Base-by-base conservation (phyloP, 1,140 invertebrate species). In the Penaeus indicus region DNA sequence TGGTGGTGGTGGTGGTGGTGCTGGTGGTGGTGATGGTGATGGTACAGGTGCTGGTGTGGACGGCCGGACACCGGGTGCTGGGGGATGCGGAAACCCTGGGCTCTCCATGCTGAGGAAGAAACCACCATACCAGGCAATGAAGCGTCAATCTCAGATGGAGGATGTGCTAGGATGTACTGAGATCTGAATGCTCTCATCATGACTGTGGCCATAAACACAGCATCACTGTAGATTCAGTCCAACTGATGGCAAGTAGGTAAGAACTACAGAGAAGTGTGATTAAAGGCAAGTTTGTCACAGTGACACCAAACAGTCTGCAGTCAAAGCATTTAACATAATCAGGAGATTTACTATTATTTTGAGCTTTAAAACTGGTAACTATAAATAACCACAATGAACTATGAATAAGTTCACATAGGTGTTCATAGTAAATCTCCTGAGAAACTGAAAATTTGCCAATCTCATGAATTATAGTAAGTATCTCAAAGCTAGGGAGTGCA, bases 71-170 rank as follows among this genome's bases (percentile, higher is more conserved):
- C 81, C 86, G 60, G 84, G 75, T 84, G 82, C 78, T 84, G 86
- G 89, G 89, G 91, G 85, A 82, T 89, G 72, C 32, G 90, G 91
- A 86, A 90, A 90, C 84, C 92, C 91, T 75, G 91, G 87, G 86
- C 91, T 91, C 47, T 90, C 91, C 90, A 91, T 91, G 60, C 92
- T 91, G 86, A 90, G 91, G 75, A 91, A 91, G 85, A 91, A 91
- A 78, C 92, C 92, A 83, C 90, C 91, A 91, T 90, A 91, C n/a
- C 83, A 90, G 82, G 90, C 90, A 16, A 90, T 84, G 81, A 86
- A 80, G 85, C 85, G 85, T 86, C 42, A 84, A 84, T 84, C 82
- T 84, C 62, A 84, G 82, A 67, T 84, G 82, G 47, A 84, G 82
- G 82, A 84, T 80, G 82, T 84, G 82, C 63, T 67, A 69, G 82